phyloP scores from a whole-genome alignment of 2,888 invertebrate genomes.

The Epinotia bilunana region DNA sequence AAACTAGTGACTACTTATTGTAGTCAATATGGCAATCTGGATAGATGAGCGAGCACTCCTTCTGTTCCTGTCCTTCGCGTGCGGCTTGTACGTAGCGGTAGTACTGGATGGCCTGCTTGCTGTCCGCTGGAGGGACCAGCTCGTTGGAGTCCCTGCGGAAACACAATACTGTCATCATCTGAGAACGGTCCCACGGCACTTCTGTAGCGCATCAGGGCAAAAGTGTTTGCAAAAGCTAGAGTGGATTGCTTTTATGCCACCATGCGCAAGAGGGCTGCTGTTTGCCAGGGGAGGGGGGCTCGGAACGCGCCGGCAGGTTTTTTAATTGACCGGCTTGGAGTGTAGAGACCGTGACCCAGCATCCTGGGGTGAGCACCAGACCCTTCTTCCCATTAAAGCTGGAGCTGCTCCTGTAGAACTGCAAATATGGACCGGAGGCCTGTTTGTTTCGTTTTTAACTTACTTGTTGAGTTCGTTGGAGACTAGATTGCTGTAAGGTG shows the following conservation, averaged over 20 bases:
- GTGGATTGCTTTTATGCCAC: no score
- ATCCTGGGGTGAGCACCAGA: no score
- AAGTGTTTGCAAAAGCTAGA: no score
- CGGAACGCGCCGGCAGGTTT: no score
- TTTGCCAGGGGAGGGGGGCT: no score
- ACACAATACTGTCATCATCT: neutral
- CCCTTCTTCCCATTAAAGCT: no score
- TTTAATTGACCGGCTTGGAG: no score
- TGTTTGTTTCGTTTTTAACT: slow-evolving; percentile 59
- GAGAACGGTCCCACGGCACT: neutral
- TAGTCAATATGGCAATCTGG: slow-evolving; percentile 88
- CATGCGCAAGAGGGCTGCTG: no score
- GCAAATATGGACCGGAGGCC: no score
- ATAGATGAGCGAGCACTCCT: slow-evolving; percentile 88
- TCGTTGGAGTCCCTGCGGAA: slow-evolving; percentile 90
- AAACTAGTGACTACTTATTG: slow-evolving; percentile 70
- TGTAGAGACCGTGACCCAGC: no score
- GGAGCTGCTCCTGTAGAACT: no score
- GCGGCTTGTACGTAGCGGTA: slow-evolving; percentile 92
- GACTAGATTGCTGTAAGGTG: slow-evolving; percentile 94
- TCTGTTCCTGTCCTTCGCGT: slow-evolving; percentile 92
- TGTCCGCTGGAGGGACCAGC: slow-evolving; percentile 88
- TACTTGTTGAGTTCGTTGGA: slow-evolving; percentile 95
- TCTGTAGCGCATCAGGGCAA: no score
- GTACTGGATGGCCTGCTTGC: slow-evolving; percentile 89